phyloP scores from a whole-genome alignment of 2,888 invertebrate species.

The Leptopterna dolabrata region DNA sequence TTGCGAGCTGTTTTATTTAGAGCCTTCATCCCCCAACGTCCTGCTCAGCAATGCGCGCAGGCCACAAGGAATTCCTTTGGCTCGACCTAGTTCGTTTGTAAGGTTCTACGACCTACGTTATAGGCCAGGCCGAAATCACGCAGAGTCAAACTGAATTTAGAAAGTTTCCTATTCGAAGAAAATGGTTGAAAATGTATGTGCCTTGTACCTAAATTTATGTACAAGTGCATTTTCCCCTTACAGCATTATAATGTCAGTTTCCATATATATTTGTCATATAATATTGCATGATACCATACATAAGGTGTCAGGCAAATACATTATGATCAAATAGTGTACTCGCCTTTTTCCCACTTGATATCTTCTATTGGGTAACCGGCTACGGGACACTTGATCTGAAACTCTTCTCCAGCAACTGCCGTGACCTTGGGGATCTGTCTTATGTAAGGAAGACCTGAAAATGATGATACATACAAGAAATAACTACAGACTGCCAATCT shows the following conservation, averaged over 20 bases:
- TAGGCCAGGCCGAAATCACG: not conserved
- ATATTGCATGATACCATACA: too few relatives aligned
- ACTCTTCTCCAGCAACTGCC: slow-evolving; percentile 81
- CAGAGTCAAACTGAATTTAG: too few relatives aligned
- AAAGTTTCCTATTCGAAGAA: too few relatives aligned
- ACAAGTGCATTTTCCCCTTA: too few relatives aligned
- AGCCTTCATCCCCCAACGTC: not conserved
- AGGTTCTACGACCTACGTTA: not conserved
- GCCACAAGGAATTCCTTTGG: not conserved
- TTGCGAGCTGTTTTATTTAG: slow-evolving; percentile 21
- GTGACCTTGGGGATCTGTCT: slow-evolving; percentile 84
- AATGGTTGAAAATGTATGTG: too few relatives aligned
- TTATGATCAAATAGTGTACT: slow-evolving; percentile 58
- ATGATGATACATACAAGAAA: not conserved
- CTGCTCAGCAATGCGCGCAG: not conserved
- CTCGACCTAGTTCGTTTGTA: not conserved
- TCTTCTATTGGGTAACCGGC: slow-evolving; percentile 85
- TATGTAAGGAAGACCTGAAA: slow-evolving; percentile 80
- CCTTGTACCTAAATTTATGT: too few relatives aligned
- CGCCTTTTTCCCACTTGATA: slow-evolving; percentile 82
- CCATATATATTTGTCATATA: too few relatives aligned
- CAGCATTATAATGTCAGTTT: too few relatives aligned
- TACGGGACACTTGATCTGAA: slow-evolving; percentile 82
- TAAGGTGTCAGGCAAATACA: too few relatives aligned
- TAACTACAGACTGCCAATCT: not conserved